Percentiles rank a stretch among this genome's conserved stretches.
These are phyloP conservation scores for Hoplodrina ambigua DNA, from an alignment of 2,888 invertebrate species.

Conservation along the genomic window DNA sequence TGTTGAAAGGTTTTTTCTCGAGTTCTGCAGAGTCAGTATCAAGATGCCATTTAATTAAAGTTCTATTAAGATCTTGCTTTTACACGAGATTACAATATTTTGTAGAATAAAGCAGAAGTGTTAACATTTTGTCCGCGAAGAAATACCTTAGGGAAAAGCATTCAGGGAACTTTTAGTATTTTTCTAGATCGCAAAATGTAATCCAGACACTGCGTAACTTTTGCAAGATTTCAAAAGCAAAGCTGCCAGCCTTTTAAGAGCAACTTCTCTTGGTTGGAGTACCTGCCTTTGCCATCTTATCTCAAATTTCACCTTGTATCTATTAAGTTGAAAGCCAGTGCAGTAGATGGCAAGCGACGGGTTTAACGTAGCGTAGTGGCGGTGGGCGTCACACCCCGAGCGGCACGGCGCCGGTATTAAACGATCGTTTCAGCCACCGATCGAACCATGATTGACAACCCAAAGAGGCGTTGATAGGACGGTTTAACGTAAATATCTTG, in stretches of 20 bases:
- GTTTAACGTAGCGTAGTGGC: conserved; percentile 4
- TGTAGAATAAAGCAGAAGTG: neutral
- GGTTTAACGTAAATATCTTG: conserved; percentile 3
- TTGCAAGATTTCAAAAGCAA: neutral
- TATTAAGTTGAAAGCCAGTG: conserved; percentile 18
- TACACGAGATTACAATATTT: neutral
- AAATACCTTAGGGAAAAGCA: neutral
- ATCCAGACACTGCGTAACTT: no score
- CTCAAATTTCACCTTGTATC: conserved; percentile 2
- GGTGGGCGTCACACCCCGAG: conserved; percentile 8
- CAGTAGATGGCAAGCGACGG: conserved; percentile 14
- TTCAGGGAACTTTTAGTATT: neutral
- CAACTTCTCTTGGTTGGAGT: neutral
- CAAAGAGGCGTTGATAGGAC: conserved; percentile 1
- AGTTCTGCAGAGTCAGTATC: conserved; percentile 1
- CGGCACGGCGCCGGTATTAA: neutral
- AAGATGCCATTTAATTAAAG: conserved; percentile 14
- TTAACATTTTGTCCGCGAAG: neutral
- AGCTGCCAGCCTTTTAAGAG: neutral
- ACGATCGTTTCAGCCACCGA: conserved; percentile 11
- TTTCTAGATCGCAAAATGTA: neutral
- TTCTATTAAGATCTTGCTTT: conserved; percentile 7
- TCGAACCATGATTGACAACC: conserved; percentile 1
- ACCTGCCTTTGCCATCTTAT: neutral
- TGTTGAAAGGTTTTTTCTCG: neutral